Base-by-base conservation (phyloP, 1,140 invertebrate genomes). In the Cyclargus thomasi region DNA sequence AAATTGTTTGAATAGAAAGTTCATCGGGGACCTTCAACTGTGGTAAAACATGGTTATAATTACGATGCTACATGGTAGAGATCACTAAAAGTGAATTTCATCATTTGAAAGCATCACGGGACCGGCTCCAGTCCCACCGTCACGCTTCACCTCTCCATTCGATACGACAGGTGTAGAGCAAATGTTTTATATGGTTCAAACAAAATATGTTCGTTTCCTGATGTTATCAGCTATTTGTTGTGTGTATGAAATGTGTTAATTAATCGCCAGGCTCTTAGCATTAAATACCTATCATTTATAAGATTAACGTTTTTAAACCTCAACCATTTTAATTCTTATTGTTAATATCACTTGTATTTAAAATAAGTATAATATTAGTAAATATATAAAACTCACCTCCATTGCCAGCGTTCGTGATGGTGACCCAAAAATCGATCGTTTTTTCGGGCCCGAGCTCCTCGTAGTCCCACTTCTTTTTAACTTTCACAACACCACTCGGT, bases 381-480 rank as follows among this genome's bases (percentile, higher is more conserved):
- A 39, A 29, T 6, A 23, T 6, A 29, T 29, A 17, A 7, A 8
- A 93, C 94, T 95, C 89, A 96, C 95, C 95, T 92, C 94, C 94
- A 86, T 95, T 95, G 91, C 95, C 95, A 79, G 95, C 93, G 87
- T 97, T 97, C 11, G 95, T 97, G 75, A 98, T 97, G 23, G 96
- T 97, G 16, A 98, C 97, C 97, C 97, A 98, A 89, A 98, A 98
- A 84, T 98, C 97, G 77, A 98, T 98, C 1, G 96, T 97, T 86
- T 98, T 98, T 88, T 98, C 97, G 0, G 96, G 96, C n/a, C 97
- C 97, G 2, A 98, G 87, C 78, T 98, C 97, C 82, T 98, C 97
- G 87, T 97, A 98, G 92, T 98, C 97, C 97, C 97, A 98, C 92
- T 97, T 97, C 93, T 97, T 97, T 90, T 97, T 97, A 47, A 98